Base-by-base conservation (phyloP, 23 tunicate genomes). In the Oikopleura dioica region DNA sequence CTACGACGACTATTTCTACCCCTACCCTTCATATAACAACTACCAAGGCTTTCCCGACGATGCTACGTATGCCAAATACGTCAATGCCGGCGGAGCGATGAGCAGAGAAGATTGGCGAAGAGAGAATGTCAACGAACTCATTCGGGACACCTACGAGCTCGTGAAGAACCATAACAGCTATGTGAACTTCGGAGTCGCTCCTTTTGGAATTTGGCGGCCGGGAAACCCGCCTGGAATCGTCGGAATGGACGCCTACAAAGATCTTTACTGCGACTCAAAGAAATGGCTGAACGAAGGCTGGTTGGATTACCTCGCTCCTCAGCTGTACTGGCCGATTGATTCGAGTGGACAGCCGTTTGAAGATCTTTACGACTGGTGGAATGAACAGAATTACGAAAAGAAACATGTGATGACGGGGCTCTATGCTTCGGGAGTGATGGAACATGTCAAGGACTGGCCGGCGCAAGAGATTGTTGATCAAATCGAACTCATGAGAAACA, bases 1-100 rank as follows among this genome's bases (percentile, higher is more conserved):
- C 30, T 63, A 63, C n/a, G 72, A 63, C n/a, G 72, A 63, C n/a
- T 63, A 63, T 63, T 63, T 63, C 31, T 63, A 63, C n/a, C 72
- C 72, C 30, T 63, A 63, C n/a, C 72, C 72, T 4, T 63, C 72
- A 2, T 63, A 63, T 63, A 63, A 63, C 30, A 26, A 63, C 31
- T 23, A 63, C 33, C 33, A 63, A 63, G 72, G 72, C 2, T 63
- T 63, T 63, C 72, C 72, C 16, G 72, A 63, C n/a, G 72, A 63
- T 29, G 72, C 72, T 12, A 63, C 72, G 4, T 63, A 63, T 26
- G 33, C 30, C 2, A 28, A 24, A 2, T 63, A 63, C 33, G 26
- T 29, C 31, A 28, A 24, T 28, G 2, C 26, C 31, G 72, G 72
- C n/a, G 72, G 72, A 12, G 26, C 28, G 4, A 16, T 63, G 30